Conservation (phyloP, 2,888 invertebrate genomes). For the Dendrolimus pini region DNA sequence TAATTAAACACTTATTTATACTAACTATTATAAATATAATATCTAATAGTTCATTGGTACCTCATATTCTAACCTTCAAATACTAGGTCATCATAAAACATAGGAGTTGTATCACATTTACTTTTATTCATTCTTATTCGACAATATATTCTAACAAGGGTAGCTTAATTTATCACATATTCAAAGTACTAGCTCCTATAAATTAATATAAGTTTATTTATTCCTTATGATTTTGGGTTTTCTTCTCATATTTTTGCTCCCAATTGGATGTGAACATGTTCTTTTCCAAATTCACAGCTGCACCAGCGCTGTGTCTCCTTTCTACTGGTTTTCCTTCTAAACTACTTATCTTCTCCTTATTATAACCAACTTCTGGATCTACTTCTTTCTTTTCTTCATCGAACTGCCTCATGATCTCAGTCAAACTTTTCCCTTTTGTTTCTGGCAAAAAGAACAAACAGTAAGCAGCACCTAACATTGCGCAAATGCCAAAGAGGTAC, state of each 20-base stretch:
- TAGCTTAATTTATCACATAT: slow-evolving; percentile 1
- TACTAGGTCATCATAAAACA: not conserved
- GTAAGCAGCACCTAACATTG: slow-evolving; percentile 78
- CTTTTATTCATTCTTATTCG: not conserved
- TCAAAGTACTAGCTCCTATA: slow-evolving; percentile 28
- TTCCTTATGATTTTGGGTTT: slow-evolving; percentile 22
- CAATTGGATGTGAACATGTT: slow-evolving; percentile 34
- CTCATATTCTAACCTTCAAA: slow-evolving; percentile 8
- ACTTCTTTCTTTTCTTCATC: slow-evolving; percentile 57
- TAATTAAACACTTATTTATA: not conserved
- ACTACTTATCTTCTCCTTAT: slow-evolving; percentile 31
- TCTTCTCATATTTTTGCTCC: slow-evolving; percentile 36
- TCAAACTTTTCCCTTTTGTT: slow-evolving; percentile 81
- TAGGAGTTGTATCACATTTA: not conserved
- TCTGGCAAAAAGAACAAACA: slow-evolving; percentile 80
- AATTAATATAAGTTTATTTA: slow-evolving; percentile 15
- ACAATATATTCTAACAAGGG: not conserved
- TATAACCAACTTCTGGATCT: slow-evolving; percentile 50
- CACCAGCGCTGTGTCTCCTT: slow-evolving; percentile 61
- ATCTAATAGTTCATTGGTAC: slow-evolving; percentile 29
- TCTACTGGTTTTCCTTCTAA: slow-evolving; percentile 48
- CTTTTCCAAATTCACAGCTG: slow-evolving; percentile 56
- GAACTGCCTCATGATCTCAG: slow-evolving; percentile 81
- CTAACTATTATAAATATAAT: slow-evolving; percentile 23
- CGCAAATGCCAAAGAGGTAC: slow-evolving; percentile 78